These are phyloP conservation scores for Xiphydria camelus DNA, from an alignment of 2,888 invertebrate genomes.

Conservation along the genomic window DNA sequence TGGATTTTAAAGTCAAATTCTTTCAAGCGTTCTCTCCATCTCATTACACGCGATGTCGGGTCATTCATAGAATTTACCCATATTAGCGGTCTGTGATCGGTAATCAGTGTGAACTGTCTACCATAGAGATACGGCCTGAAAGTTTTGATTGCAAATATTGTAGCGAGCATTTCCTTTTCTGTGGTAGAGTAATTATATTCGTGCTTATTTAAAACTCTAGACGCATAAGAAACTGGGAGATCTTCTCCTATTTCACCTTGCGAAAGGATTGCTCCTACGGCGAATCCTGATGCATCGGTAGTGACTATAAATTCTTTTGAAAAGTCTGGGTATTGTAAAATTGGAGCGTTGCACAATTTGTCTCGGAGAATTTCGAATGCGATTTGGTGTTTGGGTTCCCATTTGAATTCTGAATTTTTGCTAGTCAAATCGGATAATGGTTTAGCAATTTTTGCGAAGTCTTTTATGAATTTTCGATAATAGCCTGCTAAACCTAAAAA, in stretches of 20 bases:
- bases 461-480: too few species aligned
- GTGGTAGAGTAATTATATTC: slow-evolving; percentile 19
- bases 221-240: slow-evolving; percentile 22
- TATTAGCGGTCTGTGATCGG: not conserved
- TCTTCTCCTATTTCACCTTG: slow-evolving; percentile 14
- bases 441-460: too few species aligned
- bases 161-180: slow-evolving; percentile 1
- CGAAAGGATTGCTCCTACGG: too few species aligned
- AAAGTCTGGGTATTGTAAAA: too few species aligned
- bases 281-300: too few species aligned
- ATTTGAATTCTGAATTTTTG: too few species aligned
- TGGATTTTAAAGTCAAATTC: slow-evolving; percentile 10
- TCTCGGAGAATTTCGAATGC: too few species aligned
- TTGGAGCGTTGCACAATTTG: too few species aligned
- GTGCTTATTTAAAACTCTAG: slow-evolving; percentile 15
- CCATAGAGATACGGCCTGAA: slow-evolving; percentile 1
- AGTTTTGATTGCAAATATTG: not conserved
- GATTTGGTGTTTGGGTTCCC: too few species aligned
- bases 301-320: too few species aligned
- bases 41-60: not conserved
- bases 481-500: too few species aligned
- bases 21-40: slow-evolving; percentile 2
- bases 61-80: not conserved
- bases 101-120: not conserved
- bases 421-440: too few species aligned